These are phyloP conservation scores for Diprion similis DNA, from an alignment of 1,140 invertebrate species.

Conservation along the genomic window DNA sequence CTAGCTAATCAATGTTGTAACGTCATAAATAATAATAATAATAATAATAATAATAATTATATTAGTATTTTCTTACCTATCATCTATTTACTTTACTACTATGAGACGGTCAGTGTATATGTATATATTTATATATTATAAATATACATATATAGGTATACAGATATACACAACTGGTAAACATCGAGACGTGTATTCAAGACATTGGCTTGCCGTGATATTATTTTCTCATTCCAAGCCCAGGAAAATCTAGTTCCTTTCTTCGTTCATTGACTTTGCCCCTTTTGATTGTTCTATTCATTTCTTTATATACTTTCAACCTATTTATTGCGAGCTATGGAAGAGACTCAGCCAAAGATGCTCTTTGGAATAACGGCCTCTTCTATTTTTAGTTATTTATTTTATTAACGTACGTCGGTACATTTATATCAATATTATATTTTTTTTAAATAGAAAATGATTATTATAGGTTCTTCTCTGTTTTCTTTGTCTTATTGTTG, in stretches of 20 bases:
- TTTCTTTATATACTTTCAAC: constrained; percentile 28
- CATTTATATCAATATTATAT: too few species aligned
- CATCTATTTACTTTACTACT: constrained; percentile 30
- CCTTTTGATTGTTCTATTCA: constrained; percentile 30
- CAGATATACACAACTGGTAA: constrained; percentile 35
- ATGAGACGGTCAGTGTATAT: constrained; percentile 7
- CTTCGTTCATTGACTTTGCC: constrained; percentile 32
- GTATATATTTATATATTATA: background rate
- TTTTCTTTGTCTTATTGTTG: too few species aligned
- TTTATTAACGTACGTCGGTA: too few species aligned
- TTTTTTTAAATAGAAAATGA: too few species aligned
- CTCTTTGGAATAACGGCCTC: background rate
- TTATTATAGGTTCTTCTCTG: too few species aligned
- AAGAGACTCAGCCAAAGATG: background rate
- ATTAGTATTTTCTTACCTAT: constrained; percentile 27
- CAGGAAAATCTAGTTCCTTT: constrained; percentile 35
- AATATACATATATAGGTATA: background rate
- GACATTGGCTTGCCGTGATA: background rate
- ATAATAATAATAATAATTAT: constrained; percentile 34
- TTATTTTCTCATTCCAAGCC: constrained; percentile 21
- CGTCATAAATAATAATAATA: constrained; percentile 19
- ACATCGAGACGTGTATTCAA: constrained; percentile 27
- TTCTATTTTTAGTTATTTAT: background rate
- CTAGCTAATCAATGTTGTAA: background rate
- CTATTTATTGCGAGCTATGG: constrained; percentile 8